phyloP scores from a whole-genome alignment of 2,797 vertebrate species.

The Phaenicophaeus curvirostris region DNA sequence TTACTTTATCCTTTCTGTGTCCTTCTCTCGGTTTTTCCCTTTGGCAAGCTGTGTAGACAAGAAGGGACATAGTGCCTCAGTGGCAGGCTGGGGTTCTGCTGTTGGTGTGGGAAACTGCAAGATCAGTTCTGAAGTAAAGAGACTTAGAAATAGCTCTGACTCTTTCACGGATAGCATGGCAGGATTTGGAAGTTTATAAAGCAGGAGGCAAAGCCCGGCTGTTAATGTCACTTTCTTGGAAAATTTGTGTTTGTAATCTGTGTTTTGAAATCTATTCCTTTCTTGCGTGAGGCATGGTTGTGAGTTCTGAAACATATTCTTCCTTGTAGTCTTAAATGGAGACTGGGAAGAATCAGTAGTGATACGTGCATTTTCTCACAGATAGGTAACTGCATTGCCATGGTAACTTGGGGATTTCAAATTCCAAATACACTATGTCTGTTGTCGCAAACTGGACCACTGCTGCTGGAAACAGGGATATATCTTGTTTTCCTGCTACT shows the following conservation, averaged over 20 bases:
- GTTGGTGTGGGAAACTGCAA: not conserved
- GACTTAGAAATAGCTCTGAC: not conserved
- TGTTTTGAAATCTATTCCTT: not conserved
- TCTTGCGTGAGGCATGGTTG: not conserved
- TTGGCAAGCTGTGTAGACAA: not conserved
- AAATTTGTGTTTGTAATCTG: not conserved
- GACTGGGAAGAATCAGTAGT: constrained; percentile 1
- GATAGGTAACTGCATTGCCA: constrained; percentile 44
- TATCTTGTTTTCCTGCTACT: not conserved
- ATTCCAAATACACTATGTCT: not conserved
- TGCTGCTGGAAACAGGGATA: not conserved
- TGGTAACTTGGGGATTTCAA: constrained; percentile 31
- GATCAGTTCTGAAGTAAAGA: not conserved
- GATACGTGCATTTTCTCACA: not conserved
- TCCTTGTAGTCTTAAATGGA: not conserved
- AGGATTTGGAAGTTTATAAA: not conserved
- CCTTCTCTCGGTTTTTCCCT: not conserved
- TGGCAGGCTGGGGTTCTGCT: not conserved
- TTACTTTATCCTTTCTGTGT: not conserved
- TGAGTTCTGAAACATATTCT: not conserved
- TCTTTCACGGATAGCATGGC: not conserved
- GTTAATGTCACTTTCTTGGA: not conserved
- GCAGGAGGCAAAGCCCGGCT: not conserved
- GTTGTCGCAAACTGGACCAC: not conserved
- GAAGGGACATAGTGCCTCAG: not conserved